A percentile compares a stretch with the other conserved stretches of the same genome.
Evolutionary conservation across 1,140 invertebrate genomes (phyloP).

Genomic region (Homalodisca vitripennis): DNA sequence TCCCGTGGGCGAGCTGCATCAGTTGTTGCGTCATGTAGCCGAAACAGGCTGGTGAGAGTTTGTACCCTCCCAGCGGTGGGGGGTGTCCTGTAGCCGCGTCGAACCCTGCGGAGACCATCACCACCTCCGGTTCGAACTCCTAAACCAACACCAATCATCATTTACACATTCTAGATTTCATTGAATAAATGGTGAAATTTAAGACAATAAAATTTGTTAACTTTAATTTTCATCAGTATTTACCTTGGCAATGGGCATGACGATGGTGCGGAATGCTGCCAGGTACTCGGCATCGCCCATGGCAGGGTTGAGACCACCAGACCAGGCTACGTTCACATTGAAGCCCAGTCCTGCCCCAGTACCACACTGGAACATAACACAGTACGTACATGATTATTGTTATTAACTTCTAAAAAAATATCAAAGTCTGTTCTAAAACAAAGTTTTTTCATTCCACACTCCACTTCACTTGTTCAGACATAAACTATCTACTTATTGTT

Average conservation of each 20-base stretch:
- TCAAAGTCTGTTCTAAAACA: too few relatives aligned
- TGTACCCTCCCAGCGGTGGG: conserved; percentile 92
- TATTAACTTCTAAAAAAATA: too few relatives aligned
- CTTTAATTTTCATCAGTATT: too few relatives aligned
- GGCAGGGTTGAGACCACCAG: conserved; percentile 84
- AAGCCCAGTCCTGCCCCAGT: conserved; percentile 88
- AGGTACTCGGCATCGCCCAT: conserved; percentile 98
- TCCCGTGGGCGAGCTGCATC: conserved; percentile 85
- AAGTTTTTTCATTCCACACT: too few relatives aligned
- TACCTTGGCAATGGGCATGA: conserved; percentile 87
- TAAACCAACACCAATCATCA: conserved; percentile 48
- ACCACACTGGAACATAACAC: conserved; percentile 69
- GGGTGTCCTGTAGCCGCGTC: conserved; percentile 94
- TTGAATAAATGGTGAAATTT: too few relatives aligned
- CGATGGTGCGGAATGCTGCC: conserved; percentile 90
- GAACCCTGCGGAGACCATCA: conserved; percentile 96
- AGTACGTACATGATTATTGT: too few relatives aligned
- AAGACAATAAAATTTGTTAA: too few relatives aligned
- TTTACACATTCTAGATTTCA: too few relatives aligned
- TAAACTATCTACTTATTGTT: too few relatives aligned
- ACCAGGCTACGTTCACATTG: conserved; percentile 98
- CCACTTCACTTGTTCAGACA: too few relatives aligned
- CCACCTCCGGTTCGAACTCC: conserved; percentile 92
- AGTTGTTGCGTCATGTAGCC: conserved; percentile 95
- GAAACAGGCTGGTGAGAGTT: conserved; percentile 91